Evolutionary conservation across 2,797 vertebrate genomes (phyloP), one percentile per base, ranked within the genome.

Genomic region (Lepilemur septentrionalis): DNA sequence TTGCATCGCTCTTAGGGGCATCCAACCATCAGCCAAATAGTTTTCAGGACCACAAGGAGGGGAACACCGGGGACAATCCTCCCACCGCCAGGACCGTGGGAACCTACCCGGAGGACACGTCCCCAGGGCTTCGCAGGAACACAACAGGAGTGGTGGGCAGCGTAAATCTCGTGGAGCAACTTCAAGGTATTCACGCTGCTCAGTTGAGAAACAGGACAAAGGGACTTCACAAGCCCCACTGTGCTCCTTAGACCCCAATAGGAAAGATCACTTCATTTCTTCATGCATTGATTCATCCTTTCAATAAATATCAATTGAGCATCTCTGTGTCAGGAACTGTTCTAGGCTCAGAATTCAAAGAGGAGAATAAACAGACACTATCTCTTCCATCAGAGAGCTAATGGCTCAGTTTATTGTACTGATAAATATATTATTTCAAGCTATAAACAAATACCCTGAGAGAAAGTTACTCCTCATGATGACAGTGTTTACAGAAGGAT

Each of bases 341-440:
- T 89, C 55, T 57, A 50, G 70, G n/a, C 63, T 94, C 72, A 76
- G 73, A 70, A 79, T 30, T 48, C 32, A 50, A 67, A 73, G 18
- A 11, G n/a, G 46, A 41, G n/a, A 78, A 67, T 72, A 59, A 59
- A 72, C 35, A 43, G 41, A 59, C 15, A 11, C 3, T 4, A 23
- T 32, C 48, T 48, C 55, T 50, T 25, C 41, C 41, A 30, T 35
- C 41, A n/a, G 5, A 23, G 4, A 75, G 23, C 23, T 35, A 57
- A 30, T 14, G 43, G 65, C 38, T 81, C 57, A 43, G 23, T 65
- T 91, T 30, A 35, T 73, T 11, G 13, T 48, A 55, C 9, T 72
- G 17, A 35, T 72, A 72, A 79, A 70, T 48, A 46, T 17, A 38
- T 48, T 65, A 61, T 88, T 88, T 63, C 89, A 20, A 20, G 48